phyloP scores from a whole-genome alignment of 2,113 vertebrate genomes.

The Cisticola juncidis region DNA sequence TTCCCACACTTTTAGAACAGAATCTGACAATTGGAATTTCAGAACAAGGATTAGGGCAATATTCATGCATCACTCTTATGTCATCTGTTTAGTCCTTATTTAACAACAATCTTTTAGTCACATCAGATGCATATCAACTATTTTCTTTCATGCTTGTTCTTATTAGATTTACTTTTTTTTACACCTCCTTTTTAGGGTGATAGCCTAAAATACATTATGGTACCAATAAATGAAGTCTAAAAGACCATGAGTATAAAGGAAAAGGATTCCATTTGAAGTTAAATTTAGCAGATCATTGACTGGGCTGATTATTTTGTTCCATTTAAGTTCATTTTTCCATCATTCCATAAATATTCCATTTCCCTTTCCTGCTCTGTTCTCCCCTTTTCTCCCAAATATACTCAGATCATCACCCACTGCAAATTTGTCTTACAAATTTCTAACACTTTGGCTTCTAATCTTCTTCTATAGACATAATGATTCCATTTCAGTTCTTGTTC shows the following conservation, averaged over 20 bases:
- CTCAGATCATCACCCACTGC: background rate
- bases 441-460: constrained; percentile 17
- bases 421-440: constrained; percentile 23
- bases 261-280: background rate
- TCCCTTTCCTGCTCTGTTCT: background rate
- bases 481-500: constrained; percentile 20
- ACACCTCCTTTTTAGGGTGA: background rate
- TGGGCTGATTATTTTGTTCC: constrained; percentile 26
- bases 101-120: background rate
- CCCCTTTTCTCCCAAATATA: background rate
- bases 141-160: background rate
- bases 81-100: background rate
- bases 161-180: background rate
- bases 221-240: background rate
- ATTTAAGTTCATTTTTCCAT: constrained; percentile 40
- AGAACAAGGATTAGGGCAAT: background rate
- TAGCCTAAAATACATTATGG: background rate
- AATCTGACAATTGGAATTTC: background rate
- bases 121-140: background rate
- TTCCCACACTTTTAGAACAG: background rate
- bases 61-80: background rate
- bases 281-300: constrained; percentile 42
- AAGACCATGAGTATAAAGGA: background rate
- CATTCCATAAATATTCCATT: constrained; percentile 45
- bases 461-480: constrained; percentile 16